Evolutionary conservation across 1,140 invertebrate species (phyloP), one percentile per base, ranked within the genome.

Genomic region (Aplysia californica): DNA sequence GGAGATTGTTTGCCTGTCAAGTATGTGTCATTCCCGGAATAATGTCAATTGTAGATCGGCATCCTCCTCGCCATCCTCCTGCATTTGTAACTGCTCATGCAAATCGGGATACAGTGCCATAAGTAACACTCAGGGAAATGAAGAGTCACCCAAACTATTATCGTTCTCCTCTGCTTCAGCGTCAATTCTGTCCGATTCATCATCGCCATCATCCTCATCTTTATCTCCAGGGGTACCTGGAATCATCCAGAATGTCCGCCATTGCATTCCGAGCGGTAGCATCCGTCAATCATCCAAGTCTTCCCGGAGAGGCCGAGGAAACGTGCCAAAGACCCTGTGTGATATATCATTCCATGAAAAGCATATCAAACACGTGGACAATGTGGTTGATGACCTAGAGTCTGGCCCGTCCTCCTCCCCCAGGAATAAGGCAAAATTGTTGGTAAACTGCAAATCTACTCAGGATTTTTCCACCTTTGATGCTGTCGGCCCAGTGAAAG

Each of bases 51-150:
- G 71, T 44, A 44, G 65, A 33, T 38, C 71, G 26, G 29, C 71
- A 4, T 35, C n/a, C 21, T 59, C 56, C 26, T 74, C 50, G 2
- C 36, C 71, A n/a, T 64, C 71, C 23, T 74, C 58, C 15, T 74
- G 71, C 33, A 65, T 74, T 26, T 61, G 58, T 6, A 74, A 74
- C 29, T 74, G 71, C 23, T 74, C 58, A 18, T 74, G 71, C 31
- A 41, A 72, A 39, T 59, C 55, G 2, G 33, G 26, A 10, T 26
- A 15, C 29, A 35, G 21, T 38, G 44, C 56, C 29, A 6, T 38
- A 21, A 10, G n/a, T 20, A 29, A 2, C 31, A 5, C 33, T 5
- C 3, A 2, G 5, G 18, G n/a, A 6, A 23, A 20, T 6, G 6
- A 23, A 18, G 23, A n/a, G 50, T 72, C 55, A 5, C 23, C 55